phyloP scores from a whole-genome alignment of 2,888 invertebrate genomes.

The Margaritifera margaritifera region DNA sequence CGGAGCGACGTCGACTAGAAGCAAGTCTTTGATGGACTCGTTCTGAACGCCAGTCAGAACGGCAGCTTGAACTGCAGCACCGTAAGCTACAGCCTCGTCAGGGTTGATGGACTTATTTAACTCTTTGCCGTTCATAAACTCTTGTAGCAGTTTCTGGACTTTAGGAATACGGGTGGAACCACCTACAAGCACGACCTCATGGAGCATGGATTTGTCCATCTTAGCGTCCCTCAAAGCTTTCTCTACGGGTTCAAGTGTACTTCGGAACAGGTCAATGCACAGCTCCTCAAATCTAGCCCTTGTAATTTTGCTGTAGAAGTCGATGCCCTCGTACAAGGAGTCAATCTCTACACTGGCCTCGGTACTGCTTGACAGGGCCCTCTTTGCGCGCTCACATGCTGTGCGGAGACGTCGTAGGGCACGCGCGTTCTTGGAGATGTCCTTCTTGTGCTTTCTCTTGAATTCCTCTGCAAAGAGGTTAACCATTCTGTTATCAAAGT shows the following conservation, averaged over 20 bases:
- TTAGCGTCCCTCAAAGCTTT: constrained; percentile 86
- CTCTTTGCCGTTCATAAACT: constrained; percentile 64
- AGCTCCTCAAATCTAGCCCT: constrained; percentile 68
- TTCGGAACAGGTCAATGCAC: constrained; percentile 72
- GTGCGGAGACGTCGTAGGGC: constrained; percentile 63
- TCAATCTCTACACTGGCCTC: constrained; percentile 66
- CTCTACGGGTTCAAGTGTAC: constrained; percentile 85
- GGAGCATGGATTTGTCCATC: constrained; percentile 83
- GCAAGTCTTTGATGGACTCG: constrained; percentile 84
- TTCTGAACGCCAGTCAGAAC: constrained; percentile 82
- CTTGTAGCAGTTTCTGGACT: constrained; percentile 65
- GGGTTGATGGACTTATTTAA: constrained; percentile 81
- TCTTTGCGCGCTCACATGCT: constrained; percentile 66
- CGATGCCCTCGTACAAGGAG: constrained; percentile 62
- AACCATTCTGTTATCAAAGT: constrained; percentile 65
- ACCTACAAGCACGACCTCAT: constrained; percentile 87
- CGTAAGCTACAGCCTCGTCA: constrained; percentile 94
- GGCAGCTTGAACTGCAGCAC: constrained; percentile 67
- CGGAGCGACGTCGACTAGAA: constrained; percentile 80
- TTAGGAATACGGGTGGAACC: constrained; percentile 73
- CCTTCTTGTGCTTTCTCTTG: constrained; percentile 59
- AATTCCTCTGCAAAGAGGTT: constrained; percentile 63
- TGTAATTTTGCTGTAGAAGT: constrained; percentile 72
- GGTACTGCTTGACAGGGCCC: constrained; percentile 61
- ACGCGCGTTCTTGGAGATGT: constrained; percentile 51